Evolutionary conservation across 1,140 invertebrate species (phyloP).

Genomic region (Bathynomus jamesi): DNA sequence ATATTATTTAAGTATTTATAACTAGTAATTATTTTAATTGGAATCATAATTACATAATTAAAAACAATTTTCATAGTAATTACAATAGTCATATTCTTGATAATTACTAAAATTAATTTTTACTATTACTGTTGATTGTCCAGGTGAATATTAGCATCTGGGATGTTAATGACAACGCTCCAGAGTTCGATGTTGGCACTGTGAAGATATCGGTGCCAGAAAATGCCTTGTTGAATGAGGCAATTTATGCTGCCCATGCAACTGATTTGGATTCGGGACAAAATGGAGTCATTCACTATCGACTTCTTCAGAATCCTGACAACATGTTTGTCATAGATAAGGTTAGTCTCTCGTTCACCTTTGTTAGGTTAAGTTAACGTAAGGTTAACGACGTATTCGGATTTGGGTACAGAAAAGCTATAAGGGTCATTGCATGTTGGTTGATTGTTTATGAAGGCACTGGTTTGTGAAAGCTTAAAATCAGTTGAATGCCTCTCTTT

Average conservation of each 20-base stretch:
- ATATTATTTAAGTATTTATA: background rate
- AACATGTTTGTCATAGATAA: constrained; percentile 53
- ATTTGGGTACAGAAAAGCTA: too few species aligned
- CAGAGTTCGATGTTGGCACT: constrained; percentile 68
- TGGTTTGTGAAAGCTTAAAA: too few species aligned
- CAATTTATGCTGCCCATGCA: constrained; percentile 78
- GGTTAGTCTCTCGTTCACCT: constrained; percentile 4
- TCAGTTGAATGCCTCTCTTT: background rate
- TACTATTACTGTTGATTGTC: too few species aligned
- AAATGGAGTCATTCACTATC: constrained; percentile 68
- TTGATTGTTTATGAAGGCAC: too few species aligned
- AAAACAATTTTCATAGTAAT: background rate
- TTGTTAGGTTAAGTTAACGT: too few species aligned
- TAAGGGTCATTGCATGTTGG: too few species aligned
- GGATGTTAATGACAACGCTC: constrained; percentile 87
- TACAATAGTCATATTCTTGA: background rate
- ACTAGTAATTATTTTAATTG: background rate
- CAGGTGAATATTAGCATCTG: constrained; percentile 84
- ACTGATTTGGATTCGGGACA: constrained; percentile 69
- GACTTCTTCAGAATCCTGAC: constrained; percentile 50
- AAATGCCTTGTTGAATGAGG: constrained; percentile 65
- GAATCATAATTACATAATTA: background rate
- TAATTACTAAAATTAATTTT: too few species aligned
- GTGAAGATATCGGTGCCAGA: constrained; percentile 82
- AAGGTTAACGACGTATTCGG: too few species aligned